Base-by-base conservation (phyloP, 2,113 vertebrate species). In the Cnemophilus loriae region DNA sequence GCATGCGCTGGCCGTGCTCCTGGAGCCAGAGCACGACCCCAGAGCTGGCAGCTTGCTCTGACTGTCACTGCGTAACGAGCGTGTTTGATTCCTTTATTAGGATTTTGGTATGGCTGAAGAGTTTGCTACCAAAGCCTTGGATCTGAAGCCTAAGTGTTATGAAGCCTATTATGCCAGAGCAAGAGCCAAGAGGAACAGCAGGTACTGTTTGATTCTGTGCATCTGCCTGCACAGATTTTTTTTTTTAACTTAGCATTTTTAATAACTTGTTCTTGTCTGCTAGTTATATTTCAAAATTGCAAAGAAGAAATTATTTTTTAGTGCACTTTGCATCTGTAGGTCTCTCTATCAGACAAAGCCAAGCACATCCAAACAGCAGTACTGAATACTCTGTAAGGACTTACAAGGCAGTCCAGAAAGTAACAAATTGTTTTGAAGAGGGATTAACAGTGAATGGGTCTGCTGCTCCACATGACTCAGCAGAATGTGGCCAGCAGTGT, bases 31-130 rank as follows among this genome's bases (percentile, higher is more conserved):
- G 50, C 10, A 5, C 1, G 4, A 12, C 10, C 8, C 13, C 5
- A 10, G 44, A 27, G 37, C 46, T 3, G 32, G 19, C 56, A n/a
- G 27, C 33, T 69, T 23, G 18, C 65, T 49, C 26, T 42, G 30
- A 3, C 13, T 47, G 35, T 13, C 3, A 0, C 2, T n/a, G 39
- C 23, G 9, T 83, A 67, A 71, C 0, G 0, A 42, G 28, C 10
- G 3, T 26, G 20, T 81, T 28, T 97, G 7, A 88, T 89, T 90
- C 33, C n/a, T 79, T 68, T 57, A 15, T 53, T 59, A 99, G 99
- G 99, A 99, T 96, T 99, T 99, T 60, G 99, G 99, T 70, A 98
- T 99, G 98, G 99, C 99, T 52, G 99, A 99, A 86, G 99, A 99
- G 95, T 99, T 99, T 97, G 99, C 99, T 81, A 99, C 99, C 79